Evolutionary conservation across 2,113 vertebrate genomes (phyloP).

Genomic region (Phaethon lepturus): DNA sequence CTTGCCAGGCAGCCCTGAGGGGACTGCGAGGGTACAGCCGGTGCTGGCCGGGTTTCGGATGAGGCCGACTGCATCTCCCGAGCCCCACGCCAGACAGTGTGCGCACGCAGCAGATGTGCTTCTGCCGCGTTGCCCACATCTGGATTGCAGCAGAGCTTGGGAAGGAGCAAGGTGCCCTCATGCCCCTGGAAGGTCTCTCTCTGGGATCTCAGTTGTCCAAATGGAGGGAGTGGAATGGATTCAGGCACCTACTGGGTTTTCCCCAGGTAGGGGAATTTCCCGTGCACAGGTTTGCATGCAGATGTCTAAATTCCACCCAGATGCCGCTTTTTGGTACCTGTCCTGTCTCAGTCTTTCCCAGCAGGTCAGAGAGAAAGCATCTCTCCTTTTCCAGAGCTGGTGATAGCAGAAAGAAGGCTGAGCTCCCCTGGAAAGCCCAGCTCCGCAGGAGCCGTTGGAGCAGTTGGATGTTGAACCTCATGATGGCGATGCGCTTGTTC

Average conservation of each 20-base stretch:
- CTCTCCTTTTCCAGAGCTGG: neutral
- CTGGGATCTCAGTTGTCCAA: neutral
- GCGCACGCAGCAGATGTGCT: neutral
- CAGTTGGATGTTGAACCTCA: neutral
- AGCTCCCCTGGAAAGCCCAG: neutral
- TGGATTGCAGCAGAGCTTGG: neutral
- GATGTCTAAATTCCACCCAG: neutral
- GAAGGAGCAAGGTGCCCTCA: neutral
- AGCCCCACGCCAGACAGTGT: neutral
- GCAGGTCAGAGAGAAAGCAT: neutral
- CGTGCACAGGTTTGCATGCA: neutral
- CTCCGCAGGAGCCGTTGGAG: neutral
- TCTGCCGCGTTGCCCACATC: neutral
- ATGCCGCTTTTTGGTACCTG: neutral
- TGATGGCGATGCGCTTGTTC: neutral
- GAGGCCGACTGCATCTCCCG: neutral
- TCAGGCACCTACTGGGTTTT: neutral
- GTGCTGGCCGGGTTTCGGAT: rapidly evolving
- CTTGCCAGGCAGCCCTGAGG: neutral
- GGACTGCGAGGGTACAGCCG: neutral
- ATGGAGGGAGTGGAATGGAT: neutral
- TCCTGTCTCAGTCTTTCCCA: neutral
- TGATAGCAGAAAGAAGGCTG: neutral
- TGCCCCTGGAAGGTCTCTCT: neutral
- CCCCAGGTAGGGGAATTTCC: neutral